Evolutionary conservation across 2,888 invertebrate species (phyloP).

Genomic region (Ormia ochracea): DNA sequence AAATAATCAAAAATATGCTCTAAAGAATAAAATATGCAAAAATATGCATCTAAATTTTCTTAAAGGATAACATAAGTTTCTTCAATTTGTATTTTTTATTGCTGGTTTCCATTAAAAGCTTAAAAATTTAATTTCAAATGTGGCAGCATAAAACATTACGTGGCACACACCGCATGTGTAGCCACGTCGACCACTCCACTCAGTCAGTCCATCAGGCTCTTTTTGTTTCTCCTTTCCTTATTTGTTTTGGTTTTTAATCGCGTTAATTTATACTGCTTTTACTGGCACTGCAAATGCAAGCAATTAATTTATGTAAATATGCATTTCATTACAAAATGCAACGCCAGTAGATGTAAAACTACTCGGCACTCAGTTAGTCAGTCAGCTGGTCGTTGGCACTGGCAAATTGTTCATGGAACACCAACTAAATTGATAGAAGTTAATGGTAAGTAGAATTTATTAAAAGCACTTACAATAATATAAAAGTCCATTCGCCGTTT

Average conservation of each 20-base stretch:
- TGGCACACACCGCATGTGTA: neutral
- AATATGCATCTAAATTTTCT: too few species aligned
- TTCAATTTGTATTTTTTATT: too few species aligned
- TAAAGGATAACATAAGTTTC: too few species aligned
- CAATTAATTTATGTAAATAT: constrained; percentile 63
- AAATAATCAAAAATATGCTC: too few species aligned
- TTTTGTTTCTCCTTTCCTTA: constrained; percentile 28
- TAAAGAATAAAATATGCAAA: too few species aligned
- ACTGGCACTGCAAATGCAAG: constrained; percentile 52
- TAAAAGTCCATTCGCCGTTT: constrained; percentile 3
- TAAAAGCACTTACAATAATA: constrained; percentile 31
- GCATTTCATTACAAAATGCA: constrained; percentile 46
- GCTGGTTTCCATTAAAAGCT: too few species aligned
- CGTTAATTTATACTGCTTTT: constrained; percentile 58
- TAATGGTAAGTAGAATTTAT: constrained; percentile 35
- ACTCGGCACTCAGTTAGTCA: neutral
- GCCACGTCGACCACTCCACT: neutral
- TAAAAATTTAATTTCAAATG: too few species aligned
- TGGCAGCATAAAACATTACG: constrained; percentile 1
- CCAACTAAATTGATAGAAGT: constrained; percentile 40
- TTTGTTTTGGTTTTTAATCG: constrained; percentile 56
- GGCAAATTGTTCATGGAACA: constrained; percentile 39
- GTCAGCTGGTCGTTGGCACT: neutral
- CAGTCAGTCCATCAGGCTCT: constrained; percentile 12
- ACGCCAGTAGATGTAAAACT: neutral